Evolutionary conservation across 2,888 invertebrate genomes (phyloP).

Genomic region (Esperia sulphurella): DNA sequence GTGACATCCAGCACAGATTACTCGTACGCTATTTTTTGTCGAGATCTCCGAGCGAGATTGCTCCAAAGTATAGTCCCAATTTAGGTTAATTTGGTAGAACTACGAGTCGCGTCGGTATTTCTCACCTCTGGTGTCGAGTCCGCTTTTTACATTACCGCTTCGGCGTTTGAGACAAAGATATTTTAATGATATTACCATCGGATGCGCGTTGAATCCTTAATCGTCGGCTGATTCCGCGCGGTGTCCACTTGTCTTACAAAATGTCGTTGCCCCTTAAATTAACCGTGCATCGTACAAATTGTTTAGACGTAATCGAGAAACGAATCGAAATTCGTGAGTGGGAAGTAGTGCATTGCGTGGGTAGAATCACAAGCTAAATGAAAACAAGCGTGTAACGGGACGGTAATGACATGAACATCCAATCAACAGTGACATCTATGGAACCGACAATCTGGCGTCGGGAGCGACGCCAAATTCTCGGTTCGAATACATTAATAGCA

Average conservation of each 20-base stretch:
- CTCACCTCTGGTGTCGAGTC: constrained; percentile 68
- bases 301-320: constrained; percentile 67
- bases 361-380: constrained; percentile 73
- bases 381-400: constrained; percentile 63
- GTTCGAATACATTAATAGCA: constrained; percentile 29
- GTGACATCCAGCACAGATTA: constrained; percentile 19
- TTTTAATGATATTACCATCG: constrained; percentile 77
- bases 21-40: constrained; percentile 12
- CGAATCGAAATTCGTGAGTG: constrained; percentile 56
- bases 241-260: constrained; percentile 47
- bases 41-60: constrained; percentile 38
- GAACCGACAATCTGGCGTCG: constrained; percentile 40
- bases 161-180: constrained; percentile 75
- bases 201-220: constrained; percentile 75
- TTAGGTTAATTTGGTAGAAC: constrained; percentile 54
- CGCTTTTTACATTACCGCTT: constrained; percentile 63
- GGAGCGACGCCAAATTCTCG: constrained; percentile 36
- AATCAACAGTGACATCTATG: constrained; percentile 61
- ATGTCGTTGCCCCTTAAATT: constrained; percentile 75
- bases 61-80: constrained; percentile 41
- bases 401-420: constrained; percentile 50
- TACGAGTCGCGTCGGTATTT: constrained; percentile 58
- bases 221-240: constrained; percentile 54
- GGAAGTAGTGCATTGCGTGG: constrained; percentile 72
- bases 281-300: constrained; percentile 70